Conservation (phyloP, 2,113 vertebrate species). For the Collichthys lucidus region DNA sequence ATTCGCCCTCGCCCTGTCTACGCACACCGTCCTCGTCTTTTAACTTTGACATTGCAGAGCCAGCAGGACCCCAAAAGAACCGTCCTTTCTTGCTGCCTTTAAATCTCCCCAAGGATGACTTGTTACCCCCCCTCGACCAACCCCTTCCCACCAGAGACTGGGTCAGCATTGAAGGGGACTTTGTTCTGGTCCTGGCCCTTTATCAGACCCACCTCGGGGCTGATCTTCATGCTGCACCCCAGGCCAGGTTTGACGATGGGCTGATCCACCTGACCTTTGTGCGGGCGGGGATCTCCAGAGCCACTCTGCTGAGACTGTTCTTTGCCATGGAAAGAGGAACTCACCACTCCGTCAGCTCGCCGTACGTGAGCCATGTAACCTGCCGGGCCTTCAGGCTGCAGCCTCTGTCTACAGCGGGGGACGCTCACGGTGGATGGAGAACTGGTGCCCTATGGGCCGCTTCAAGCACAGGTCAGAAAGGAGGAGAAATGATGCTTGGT, state of each 20-base stretch:
- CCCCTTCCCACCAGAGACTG: slow-evolving; percentile 88
- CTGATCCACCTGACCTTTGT: slow-evolving; percentile 91
- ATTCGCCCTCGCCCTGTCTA: slow-evolving; percentile 76
- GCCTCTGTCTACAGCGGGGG: slow-evolving; percentile 88
- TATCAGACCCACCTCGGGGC: slow-evolving; percentile 90
- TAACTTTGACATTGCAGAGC: slow-evolving; percentile 82
- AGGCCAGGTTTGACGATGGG: slow-evolving; percentile 89
- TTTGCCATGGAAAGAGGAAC: slow-evolving; percentile 91
- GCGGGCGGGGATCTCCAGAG: slow-evolving; percentile 88
- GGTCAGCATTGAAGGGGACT: slow-evolving; percentile 91
- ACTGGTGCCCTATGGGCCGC: slow-evolving; percentile 89
- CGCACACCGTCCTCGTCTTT: slow-evolving; percentile 81
- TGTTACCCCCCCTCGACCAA: slow-evolving; percentile 87
- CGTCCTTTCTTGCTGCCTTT: slow-evolving; percentile 73
- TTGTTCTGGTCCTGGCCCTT: slow-evolving; percentile 90
- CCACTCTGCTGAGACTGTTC: slow-evolving; percentile 88
- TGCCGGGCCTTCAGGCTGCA: slow-evolving; percentile 91
- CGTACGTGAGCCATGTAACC: slow-evolving; percentile 86
- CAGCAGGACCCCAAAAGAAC: slow-evolving; percentile 74
- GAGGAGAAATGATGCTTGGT: neutral
- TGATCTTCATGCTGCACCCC: slow-evolving; percentile 88
- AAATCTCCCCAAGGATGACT: slow-evolving; percentile 82
- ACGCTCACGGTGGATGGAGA: slow-evolving; percentile 93
- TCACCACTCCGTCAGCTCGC: slow-evolving; percentile 87
- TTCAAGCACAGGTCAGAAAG: slow-evolving; percentile 89